These are phyloP conservation scores for Epistrophella euchroma DNA, from an alignment of 2,888 invertebrate genomes.

Conservation along the genomic window DNA sequence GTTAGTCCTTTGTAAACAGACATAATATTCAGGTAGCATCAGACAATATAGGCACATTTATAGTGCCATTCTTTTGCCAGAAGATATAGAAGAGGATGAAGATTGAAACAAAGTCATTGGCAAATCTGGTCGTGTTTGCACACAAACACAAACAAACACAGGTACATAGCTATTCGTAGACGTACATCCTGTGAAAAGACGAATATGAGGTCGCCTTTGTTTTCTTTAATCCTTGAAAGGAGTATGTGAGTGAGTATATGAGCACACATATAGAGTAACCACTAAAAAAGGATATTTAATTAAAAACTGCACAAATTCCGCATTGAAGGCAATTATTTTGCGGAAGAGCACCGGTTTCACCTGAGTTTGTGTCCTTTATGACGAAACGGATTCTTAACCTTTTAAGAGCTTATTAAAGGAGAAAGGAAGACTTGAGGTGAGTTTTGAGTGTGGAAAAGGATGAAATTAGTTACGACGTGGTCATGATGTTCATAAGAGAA, in stretches of 20 bases:
- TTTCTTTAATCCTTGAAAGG: conserved; percentile 36
- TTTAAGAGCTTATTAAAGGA: conserved; percentile 61
- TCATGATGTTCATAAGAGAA: conserved; percentile 58
- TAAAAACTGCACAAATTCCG: conserved; percentile 73
- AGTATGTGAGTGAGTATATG: background rate
- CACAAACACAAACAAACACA: conserved; percentile 29
- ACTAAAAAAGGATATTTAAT: conserved; percentile 66
- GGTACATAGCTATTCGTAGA: background rate
- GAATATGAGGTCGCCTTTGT: conserved; percentile 38
- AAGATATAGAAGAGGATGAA: conserved; percentile 24
- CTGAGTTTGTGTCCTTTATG: conserved; percentile 23
- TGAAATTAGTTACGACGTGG: conserved; percentile 63
- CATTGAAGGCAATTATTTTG: conserved; percentile 72
- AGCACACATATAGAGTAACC: conserved; percentile 36
- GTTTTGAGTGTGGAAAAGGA: conserved; percentile 30
- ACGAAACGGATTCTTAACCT: conserved; percentile 63
- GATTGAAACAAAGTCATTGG: conserved; percentile 66
- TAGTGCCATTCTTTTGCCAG: conserved; percentile 38
- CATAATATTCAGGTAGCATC: conserved; percentile 16
- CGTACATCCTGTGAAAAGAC: background rate
- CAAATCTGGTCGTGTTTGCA: conserved; percentile 58
- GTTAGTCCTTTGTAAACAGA: conserved; percentile 55
- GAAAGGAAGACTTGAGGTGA: conserved; percentile 17
- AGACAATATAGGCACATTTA: conserved; percentile 16
- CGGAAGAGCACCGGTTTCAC: conserved; percentile 44